A percentile compares a stretch with the other conserved stretches of the same genome.
Evolutionary conservation across 2,888 invertebrate species (phyloP).

Genomic region (Auanema sp.): DNA sequence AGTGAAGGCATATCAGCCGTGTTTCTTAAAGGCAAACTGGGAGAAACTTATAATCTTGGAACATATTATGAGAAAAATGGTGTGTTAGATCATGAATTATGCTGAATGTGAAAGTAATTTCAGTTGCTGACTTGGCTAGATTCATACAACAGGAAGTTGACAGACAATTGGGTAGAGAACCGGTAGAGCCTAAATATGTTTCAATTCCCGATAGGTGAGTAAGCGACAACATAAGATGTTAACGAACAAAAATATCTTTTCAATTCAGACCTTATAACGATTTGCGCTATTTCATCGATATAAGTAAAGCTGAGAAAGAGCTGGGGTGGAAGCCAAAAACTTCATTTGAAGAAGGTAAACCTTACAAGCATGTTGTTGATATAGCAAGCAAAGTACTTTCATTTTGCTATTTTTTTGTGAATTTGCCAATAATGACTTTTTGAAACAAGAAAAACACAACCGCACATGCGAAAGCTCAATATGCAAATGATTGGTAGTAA

Average conservation of each 20-base stretch:
- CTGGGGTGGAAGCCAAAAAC: slow-evolving; percentile 57
- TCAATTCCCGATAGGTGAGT: slow-evolving; percentile 49
- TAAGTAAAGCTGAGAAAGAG: slow-evolving; percentile 52
- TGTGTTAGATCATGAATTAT: slow-evolving; percentile 18
- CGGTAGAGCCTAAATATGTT: slow-evolving; percentile 38
- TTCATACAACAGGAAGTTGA: slow-evolving; percentile 59
- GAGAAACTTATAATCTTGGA: slow-evolving; percentile 61
- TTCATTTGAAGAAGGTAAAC: slow-evolving; percentile 52
- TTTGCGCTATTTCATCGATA: slow-evolving; percentile 59
- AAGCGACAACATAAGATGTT: background rate
- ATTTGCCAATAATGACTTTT: too few species aligned
- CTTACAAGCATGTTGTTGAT: background rate
- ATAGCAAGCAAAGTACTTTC: too few species aligned
- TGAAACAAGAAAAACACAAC: too few species aligned
- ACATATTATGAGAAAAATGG: slow-evolving; percentile 62
- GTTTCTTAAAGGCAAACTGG: slow-evolving; percentile 47
- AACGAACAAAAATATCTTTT: background rate
- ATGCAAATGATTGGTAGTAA: too few species aligned
- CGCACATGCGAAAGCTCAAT: too few species aligned
- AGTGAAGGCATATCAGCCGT: slow-evolving; percentile 54
- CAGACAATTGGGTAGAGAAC: slow-evolving; percentile 44
- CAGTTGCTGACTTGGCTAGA: slow-evolving; percentile 56
- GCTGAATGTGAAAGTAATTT: slow-evolving; percentile 16
- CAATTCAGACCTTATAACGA: slow-evolving; percentile 60
- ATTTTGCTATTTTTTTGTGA: too few species aligned